Base-by-base conservation (phyloP, 1,140 invertebrate species). In the Limonius californicus region DNA sequence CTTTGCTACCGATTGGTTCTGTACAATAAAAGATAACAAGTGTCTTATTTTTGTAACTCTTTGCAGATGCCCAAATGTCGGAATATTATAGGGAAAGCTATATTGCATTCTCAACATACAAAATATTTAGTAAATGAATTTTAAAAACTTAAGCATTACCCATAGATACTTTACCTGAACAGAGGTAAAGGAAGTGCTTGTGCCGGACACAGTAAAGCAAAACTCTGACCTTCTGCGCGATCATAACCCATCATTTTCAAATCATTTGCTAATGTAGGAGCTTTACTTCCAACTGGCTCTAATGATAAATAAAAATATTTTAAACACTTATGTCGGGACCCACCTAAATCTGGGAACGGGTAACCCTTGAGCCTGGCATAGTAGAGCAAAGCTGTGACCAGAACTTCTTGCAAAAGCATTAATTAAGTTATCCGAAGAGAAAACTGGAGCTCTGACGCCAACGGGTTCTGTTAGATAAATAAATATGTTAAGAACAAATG, bases 291-390 rank as follows among this genome's bases (percentile, higher is more conserved):
- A 64, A 88, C 81, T 19, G 86, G 85, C 78, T 88, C 86, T 87
- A 68, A 64, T 50, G 14, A 43, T 57, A 45, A 66, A 47, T 14
- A 14, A 62, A 54, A 18, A n/a, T 6, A 18, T 19, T 14, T 7
- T 7, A 45, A 12, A 21, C 19, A 50, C 12, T 14, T 14, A 21
- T 50, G 2, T 21, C 2, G 2, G 16, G 2, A 62, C 27, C 43
- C 77, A 87, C 86, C 86, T 87, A 83, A 87, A 87, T 71, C 82
- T 75, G 71, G 88, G 89, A 76, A 87, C 83, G 58, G 89, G 89
- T 78, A 84, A 87, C 68, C 86, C 88, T 79, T 89, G 87, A 59
- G 88, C 88, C 77, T 89, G 86, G 73, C 88, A 90, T 61, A 88
- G 77, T 47, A 89, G 73, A 15, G 82, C 80, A 74, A 89, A 84